Evolutionary conservation across 2,888 invertebrate species (phyloP).

Genomic region (Exocentrus adspersus): DNA sequence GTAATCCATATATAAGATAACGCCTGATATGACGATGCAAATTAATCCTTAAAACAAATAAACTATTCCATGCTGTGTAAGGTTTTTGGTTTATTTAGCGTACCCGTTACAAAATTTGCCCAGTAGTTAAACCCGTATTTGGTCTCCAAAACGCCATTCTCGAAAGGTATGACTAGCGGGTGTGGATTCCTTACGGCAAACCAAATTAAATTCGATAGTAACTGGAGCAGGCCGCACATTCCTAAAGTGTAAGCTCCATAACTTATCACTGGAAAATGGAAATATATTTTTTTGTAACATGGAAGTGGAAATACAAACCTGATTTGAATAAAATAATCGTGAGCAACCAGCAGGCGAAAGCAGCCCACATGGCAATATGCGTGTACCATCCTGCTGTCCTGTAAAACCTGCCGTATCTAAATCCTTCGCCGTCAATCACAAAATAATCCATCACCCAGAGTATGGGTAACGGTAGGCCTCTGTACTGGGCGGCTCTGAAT

Average conservation of each 20-base stretch:
- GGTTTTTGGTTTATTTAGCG: slow-evolving; percentile 28
- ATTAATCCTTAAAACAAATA: slow-evolving; percentile 61
- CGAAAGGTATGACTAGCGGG: slow-evolving; percentile 67
- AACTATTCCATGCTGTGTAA: background rate
- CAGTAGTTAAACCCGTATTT: slow-evolving; percentile 67
- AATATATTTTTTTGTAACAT: background rate
- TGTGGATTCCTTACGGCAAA: slow-evolving; percentile 64
- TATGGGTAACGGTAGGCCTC: slow-evolving; percentile 69
- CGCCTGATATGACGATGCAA: slow-evolving; percentile 62
- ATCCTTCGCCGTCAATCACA: slow-evolving; percentile 70
- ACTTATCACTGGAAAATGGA: slow-evolving; percentile 58
- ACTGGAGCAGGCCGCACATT: slow-evolving; percentile 65
- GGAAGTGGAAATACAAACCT: slow-evolving; percentile 20
- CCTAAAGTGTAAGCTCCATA: slow-evolving; percentile 66
- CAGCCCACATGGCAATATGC: slow-evolving; percentile 69
- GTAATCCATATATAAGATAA: slow-evolving; percentile 63
- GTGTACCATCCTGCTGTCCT: slow-evolving; percentile 69
- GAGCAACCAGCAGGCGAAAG: slow-evolving; percentile 69
- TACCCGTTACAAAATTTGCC: slow-evolving; percentile 65
- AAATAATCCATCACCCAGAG: slow-evolving; percentile 72
- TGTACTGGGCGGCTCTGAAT: slow-evolving; percentile 66
- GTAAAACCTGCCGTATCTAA: slow-evolving; percentile 68
- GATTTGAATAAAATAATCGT: slow-evolving; percentile 66
- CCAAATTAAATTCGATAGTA: slow-evolving; percentile 67
- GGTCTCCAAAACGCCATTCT: slow-evolving; percentile 61